Conservation (phyloP, 2,888 invertebrate species). For the Noctua fimbriata region DNA sequence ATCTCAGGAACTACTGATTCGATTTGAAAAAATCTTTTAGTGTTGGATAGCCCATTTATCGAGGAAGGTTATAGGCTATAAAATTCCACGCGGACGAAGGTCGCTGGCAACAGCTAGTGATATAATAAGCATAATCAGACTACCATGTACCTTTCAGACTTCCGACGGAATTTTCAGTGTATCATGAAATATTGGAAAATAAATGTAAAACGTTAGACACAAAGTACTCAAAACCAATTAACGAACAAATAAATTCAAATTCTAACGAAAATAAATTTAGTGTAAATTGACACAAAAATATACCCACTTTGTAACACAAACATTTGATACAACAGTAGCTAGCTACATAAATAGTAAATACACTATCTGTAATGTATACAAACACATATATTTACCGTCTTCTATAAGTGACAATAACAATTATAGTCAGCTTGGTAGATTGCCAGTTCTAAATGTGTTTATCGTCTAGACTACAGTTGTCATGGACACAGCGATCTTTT, state of each 20-base stretch:
- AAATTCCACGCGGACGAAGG: too few species aligned
- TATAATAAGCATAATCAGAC: too few species aligned
- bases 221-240: not conserved
- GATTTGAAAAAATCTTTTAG: too few species aligned
- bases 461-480: conserved; percentile 52
- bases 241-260: not conserved
- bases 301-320: not conserved
- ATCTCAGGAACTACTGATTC: too few species aligned
- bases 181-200: too few species aligned
- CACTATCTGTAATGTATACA: conserved; percentile 34
- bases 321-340: conserved; percentile 1
- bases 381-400: conserved; percentile 29
- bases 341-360: conserved; percentile 28
- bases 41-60: too few species aligned
- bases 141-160: too few species aligned
- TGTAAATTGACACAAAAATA: not conserved
- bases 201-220: not conserved
- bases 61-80: too few species aligned
- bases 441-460: conserved; percentile 50
- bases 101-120: too few species aligned
- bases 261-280: not conserved
- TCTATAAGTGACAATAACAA: conserved; percentile 43
- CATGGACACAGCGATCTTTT: not conserved
- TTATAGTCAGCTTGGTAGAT: conserved; percentile 27
- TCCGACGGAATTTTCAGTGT: too few species aligned